These are phyloP conservation scores for Xestia rhomboidea DNA, from an alignment of 2,888 invertebrate species.

Conservation along the genomic window DNA sequence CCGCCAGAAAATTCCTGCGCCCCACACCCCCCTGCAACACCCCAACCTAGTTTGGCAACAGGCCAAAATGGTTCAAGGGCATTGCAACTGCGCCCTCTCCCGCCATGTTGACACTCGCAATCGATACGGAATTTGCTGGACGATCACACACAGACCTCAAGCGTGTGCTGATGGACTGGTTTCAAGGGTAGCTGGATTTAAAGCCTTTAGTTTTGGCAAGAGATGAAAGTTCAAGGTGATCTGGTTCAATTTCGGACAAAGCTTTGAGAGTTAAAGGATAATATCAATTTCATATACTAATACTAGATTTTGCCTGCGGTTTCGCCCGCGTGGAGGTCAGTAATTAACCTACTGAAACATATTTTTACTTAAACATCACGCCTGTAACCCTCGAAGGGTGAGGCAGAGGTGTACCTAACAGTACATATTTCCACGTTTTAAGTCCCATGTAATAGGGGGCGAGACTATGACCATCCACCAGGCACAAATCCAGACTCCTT, in stretches of 20 bases:
- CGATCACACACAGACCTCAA: conserved; percentile 50
- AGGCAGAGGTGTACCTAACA: no score
- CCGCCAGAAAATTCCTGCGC: conserved; percentile 31
- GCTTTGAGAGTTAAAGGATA: conserved; percentile 18
- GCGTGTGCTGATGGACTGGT: conserved; percentile 9
- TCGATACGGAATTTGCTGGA: conserved; percentile 66
- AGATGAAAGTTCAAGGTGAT: conserved; percentile 45
- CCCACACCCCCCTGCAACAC: conserved; percentile 39
- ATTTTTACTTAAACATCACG: background rate
- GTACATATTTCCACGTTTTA: no score
- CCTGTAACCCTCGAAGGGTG: no score
- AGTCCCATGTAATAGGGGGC: no score
- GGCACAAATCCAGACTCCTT: no score
- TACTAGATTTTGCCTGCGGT: background rate
- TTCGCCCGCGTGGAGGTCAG: background rate
- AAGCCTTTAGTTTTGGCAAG: conserved; percentile 7
- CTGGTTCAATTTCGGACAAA: conserved; percentile 2
- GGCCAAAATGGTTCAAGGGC: conserved; percentile 70
- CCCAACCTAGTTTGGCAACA: conserved; percentile 66
- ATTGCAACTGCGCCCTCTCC: conserved; percentile 64
- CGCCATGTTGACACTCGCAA: conserved; percentile 61
- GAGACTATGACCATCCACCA: no score
- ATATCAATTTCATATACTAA: background rate
- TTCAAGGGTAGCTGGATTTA: conserved; percentile 37
- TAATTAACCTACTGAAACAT: background rate